Base-by-base conservation (phyloP, 2,113 vertebrate genomes). In the Agelaius tricolor region DNA sequence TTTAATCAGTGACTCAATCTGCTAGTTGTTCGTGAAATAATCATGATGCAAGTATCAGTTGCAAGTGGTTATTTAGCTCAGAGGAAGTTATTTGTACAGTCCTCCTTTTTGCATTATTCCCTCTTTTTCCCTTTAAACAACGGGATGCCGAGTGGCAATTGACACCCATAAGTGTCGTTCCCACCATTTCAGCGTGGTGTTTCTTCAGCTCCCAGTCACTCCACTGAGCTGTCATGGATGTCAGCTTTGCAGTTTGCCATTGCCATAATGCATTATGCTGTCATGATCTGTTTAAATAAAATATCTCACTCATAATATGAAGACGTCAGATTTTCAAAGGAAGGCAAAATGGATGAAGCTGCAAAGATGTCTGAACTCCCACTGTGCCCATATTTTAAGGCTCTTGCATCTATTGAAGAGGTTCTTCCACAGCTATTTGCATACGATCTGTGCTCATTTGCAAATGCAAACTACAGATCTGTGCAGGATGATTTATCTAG, bases 211-310 rank as follows among this genome's bases (percentile, higher is more conserved):
- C 43, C 52, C 51, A 37, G 73, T 76, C 69, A 35, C 47, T 75
- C 41, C n/a, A 2, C 73, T 37, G 72, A 93, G 83, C 71, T 91
- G 72, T 89, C 76, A 49, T 1, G 75, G 71, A 17, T 84, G 73
- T 84, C 88, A 93, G 46, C 35, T 87, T 74, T 92, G 73, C 89
- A 71, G 35, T 17, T 87, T 90, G 62, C 85, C 59, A 86, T 62
- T 84, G 43, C 83, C 24, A 4, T 47, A 49, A 73, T 52, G 47
- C 46, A 78, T 91, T 77, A 57, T 30, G 39, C 82, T 87, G 82
- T 93, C 90, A 52, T 37, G 47, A 71, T 69, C 68, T 90, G 85
- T 93, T 97, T 93, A 89, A 92, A 69, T 68, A 79, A 93, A 96
- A 90, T 82, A 91, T 35, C 79, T 94, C 79, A 62, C 67, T 96